Percentiles rank a stretch among this genome's conserved stretches.
These are phyloP conservation scores for Shargacucullia verbasci DNA, from an alignment of 2,888 invertebrate species.

Conservation along the genomic window DNA sequence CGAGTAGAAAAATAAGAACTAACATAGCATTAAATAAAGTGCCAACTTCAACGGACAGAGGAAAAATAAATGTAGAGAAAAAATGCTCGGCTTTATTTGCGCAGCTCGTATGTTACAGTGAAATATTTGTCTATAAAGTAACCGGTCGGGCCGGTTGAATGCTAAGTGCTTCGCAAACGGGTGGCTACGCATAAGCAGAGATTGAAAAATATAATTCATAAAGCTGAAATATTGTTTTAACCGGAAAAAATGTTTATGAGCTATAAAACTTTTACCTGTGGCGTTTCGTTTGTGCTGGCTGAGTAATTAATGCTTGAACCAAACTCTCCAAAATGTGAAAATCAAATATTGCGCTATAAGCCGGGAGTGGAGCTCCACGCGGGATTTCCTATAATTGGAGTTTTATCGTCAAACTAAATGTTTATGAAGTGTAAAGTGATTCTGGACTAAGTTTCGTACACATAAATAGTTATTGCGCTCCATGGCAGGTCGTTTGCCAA, in stretches of 20 bases:
- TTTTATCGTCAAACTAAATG: slow-evolving; percentile 46
- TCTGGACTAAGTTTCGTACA: background rate
- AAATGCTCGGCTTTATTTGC: slow-evolving; percentile 67
- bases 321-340: slow-evolving; percentile 24
- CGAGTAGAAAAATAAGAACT: slow-evolving; percentile 48
- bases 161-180: slow-evolving; percentile 73
- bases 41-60: slow-evolving; percentile 65
- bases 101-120: slow-evolving; percentile 69
- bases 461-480: too few species aligned
- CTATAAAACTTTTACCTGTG: slow-evolving; percentile 35
- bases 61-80: slow-evolving; percentile 64
- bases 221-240: slow-evolving; percentile 46
- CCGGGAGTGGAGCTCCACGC: slow-evolving; percentile 7
- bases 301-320: slow-evolving; percentile 15
- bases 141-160: slow-evolving; percentile 69
- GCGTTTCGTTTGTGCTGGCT: slow-evolving; percentile 16
- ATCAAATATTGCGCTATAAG: slow-evolving; percentile 12
- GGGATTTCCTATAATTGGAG: slow-evolving; percentile 25
- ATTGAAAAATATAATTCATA: slow-evolving; percentile 64
- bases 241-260: slow-evolving; percentile 5
- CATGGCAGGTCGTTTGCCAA: too few species aligned
- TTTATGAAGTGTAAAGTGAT: slow-evolving; percentile 22
- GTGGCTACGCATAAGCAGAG: slow-evolving; percentile 59
- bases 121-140: slow-evolving; percentile 80
- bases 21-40: slow-evolving; percentile 64